Conservation (phyloP, 2,888 invertebrate genomes). For the Melanotus villosus region DNA sequence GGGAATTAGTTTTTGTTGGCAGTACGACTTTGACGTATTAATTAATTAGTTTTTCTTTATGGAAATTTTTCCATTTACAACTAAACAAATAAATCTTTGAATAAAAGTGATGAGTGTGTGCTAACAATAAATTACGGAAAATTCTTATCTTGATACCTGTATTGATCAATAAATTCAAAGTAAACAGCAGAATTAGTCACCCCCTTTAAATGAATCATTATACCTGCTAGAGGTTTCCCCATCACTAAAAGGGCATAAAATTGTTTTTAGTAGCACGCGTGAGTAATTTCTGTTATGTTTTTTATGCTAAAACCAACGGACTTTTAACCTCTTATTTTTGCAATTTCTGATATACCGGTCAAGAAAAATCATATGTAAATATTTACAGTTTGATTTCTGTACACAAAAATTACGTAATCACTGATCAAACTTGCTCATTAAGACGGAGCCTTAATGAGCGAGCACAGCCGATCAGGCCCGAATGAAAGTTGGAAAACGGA, state of each 20-base stretch:
- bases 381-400: constrained; percentile 5
- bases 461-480: constrained; percentile 48
- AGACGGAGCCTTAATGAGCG: constrained; percentile 37
- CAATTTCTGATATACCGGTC: neutral
- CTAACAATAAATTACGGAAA: no score
- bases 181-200: constrained; percentile 49
- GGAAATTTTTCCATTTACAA: no score
- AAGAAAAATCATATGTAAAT: neutral
- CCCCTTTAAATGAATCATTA: constrained; percentile 50
- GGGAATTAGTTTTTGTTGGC: no score
- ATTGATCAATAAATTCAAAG: constrained; percentile 35
- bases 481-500: constrained; percentile 50
- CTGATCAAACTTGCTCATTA: constrained; percentile 29
- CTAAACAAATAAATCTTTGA: no score
- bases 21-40: no score
- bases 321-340: neutral
- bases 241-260: constrained; percentile 33
- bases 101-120: no score
- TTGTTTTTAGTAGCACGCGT: constrained; percentile 20
- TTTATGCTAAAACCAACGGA: neutral
- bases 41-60: no score
- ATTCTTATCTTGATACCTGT: neutral
- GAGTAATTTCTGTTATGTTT: constrained; percentile 18
- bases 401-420: constrained; percentile 23
- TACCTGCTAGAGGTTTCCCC: constrained; percentile 47